Evolutionary conservation across 2,113 vertebrate species (phyloP), one percentile per base, ranked within the genome.

Genomic region (Chaetorhynchus papuensis): DNA sequence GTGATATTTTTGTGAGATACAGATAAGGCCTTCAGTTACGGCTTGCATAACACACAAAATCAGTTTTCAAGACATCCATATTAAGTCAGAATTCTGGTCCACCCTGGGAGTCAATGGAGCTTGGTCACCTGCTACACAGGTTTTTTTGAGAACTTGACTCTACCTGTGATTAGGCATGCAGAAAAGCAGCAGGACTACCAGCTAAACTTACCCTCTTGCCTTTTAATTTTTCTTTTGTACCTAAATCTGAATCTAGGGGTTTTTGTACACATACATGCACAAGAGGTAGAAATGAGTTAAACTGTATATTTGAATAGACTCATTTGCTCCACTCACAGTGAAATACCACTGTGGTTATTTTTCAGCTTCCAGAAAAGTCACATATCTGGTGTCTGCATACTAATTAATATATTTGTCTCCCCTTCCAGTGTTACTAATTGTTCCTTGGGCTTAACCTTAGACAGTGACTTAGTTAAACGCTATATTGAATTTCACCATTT

Each of bases 401-500:
- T 90, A 96, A 96, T 97, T 97, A 92, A 81, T 87, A 64, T 18
- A 90, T 79, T 94, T 84, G 52, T 89, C 83, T 93, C 87, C 77
- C 87, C 50, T 87, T 85, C 57, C 33, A 7, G 56, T 87, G 60
- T 78, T 93, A 61, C 81, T 96, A 78, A 92, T 78, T 94, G 87
- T 83, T 96, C 85, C 41, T 86, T 79, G 74, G 84, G 69, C 81
- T 97, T 97, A 97, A 95, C 96, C 90, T 95, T 94, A 92, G 79
- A 90, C 60, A 84, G 87, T 81, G 87, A 95, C 93, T 96, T 95
- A 91, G 96, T 94, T 95, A 94, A 93, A 93, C 8, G 89, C 91
- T 94, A 21, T 93, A 95, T 97, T 96, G 95, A 94, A 97, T 97
- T 98, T 97, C 96, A 96, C 79, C 50, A 14, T 90, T 96, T 95